A percentile compares a stretch with the other conserved stretches of the same genome.
Evolutionary conservation across 1,140 invertebrate genomes (phyloP).

Genomic region (Dendroctonus ponderosae): DNA sequence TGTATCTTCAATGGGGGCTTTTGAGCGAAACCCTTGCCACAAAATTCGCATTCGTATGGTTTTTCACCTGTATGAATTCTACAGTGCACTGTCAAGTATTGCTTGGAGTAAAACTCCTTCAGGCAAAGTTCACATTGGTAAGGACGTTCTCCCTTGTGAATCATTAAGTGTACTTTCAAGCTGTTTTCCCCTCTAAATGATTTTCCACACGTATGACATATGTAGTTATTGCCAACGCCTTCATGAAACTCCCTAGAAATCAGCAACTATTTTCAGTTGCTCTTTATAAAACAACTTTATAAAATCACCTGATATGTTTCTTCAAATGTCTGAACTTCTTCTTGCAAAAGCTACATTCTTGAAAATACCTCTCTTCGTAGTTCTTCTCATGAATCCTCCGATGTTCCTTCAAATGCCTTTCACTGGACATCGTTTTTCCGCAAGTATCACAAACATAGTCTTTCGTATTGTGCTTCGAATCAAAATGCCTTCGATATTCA

Average conservation of each 20-base stretch:
- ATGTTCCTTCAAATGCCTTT: constrained; percentile 29
- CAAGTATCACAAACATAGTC: constrained; percentile 48
- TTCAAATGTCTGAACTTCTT: constrained; percentile 43
- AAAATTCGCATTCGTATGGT: constrained; percentile 72
- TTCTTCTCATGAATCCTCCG: constrained; percentile 22
- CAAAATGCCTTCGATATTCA: constrained; percentile 34
- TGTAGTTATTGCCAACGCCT: constrained; percentile 38
- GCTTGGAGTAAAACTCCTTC: constrained; percentile 63
- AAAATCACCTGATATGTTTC: constrained; percentile 12
- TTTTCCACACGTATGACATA: constrained; percentile 65
- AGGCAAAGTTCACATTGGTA: constrained; percentile 62
- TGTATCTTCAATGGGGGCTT: constrained; percentile 51
- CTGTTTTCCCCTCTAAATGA: constrained; percentile 63
- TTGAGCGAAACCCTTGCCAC: constrained; percentile 68
- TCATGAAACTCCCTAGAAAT: constrained; percentile 5
- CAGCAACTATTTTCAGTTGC: not conserved
- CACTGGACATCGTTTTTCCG: constrained; percentile 51
- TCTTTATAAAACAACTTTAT: not conserved
- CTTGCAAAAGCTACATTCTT: constrained; percentile 51
- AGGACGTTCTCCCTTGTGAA: constrained; percentile 58
- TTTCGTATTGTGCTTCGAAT: constrained; percentile 30
- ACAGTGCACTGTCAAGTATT: constrained; percentile 60
- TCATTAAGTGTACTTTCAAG: constrained; percentile 59
- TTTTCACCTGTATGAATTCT: constrained; percentile 70
- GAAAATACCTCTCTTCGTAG: constrained; percentile 46